Evolutionary conservation across 1,140 invertebrate species (phyloP).

Genomic region (Pseudomyrmex gracilis): DNA sequence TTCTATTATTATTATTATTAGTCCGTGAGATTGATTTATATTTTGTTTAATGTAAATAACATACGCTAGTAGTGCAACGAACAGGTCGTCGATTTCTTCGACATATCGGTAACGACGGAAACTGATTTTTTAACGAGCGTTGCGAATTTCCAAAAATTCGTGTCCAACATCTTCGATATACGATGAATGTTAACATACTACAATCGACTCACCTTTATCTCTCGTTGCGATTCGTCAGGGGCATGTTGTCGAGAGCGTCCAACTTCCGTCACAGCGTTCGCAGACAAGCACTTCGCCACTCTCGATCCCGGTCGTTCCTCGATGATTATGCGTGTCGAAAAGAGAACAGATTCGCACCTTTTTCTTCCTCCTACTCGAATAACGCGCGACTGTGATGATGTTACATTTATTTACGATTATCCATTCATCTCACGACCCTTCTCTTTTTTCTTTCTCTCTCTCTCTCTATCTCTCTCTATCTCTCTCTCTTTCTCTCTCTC

Average conservation of each 20-base stretch:
- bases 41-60: not conserved
- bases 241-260: conserved; percentile 54
- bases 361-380: not conserved
- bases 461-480: not conserved
- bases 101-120: too few species aligned
- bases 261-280: conserved; percentile 51
- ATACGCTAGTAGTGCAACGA: not conserved
- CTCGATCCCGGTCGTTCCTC: conserved; percentile 31
- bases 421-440: conserved; percentile 49
- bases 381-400: conserved; percentile 40
- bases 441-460: conserved; percentile 4
- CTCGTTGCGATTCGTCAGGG: conserved; percentile 63
- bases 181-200: not conserved
- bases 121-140: not conserved
- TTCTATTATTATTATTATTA: not conserved
- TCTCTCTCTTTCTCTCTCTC: conserved; percentile 12
- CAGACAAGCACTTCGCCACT: conserved; percentile 44
- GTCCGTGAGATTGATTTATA: not conserved
- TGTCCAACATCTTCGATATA: not conserved
- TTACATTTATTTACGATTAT: conserved; percentile 44
- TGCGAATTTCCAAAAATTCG: not conserved
- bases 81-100: conserved; percentile 16
- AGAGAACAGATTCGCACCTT: conserved; percentile 42
- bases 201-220: conserved; percentile 68
- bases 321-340: conserved; percentile 35